Percentiles rank a stretch among this genome's conserved stretches.
Evolutionary conservation across 2,113 vertebrate genomes (phyloP).

Genomic region (Taxidea taxus): DNA sequence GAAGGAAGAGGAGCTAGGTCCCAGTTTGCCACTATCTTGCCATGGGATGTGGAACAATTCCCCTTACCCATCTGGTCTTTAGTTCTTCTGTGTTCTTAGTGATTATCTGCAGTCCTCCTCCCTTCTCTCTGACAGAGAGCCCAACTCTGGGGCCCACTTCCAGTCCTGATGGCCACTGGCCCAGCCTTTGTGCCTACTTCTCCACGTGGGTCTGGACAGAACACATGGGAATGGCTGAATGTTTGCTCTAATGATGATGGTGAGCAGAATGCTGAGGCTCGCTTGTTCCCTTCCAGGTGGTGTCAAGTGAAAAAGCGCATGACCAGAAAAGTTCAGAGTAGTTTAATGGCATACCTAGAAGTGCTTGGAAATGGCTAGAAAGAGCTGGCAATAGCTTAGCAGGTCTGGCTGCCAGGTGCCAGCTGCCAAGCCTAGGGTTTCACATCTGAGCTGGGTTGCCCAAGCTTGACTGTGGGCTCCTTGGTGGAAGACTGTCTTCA

Average conservation of each 20-base stretch:
- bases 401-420: constrained; percentile 17
- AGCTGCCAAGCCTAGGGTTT: constrained; percentile 18
- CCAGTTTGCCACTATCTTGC: background rate
- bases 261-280: background rate
- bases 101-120: background rate
- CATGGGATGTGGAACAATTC: background rate
- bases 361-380: background rate
- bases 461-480: background rate
- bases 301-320: background rate
- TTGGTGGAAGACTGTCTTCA: background rate
- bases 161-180: background rate
- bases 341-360: background rate
- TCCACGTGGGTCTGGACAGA: background rate
- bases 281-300: background rate
- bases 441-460: constrained; percentile 48
- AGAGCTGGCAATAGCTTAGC: background rate
- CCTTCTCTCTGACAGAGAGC: background rate
- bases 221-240: background rate
- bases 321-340: background rate
- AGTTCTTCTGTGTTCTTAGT: background rate
- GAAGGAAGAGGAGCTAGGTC: background rate
- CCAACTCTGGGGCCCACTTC: background rate
- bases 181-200: background rate
- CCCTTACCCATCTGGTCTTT: background rate
- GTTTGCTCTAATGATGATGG: background rate